phyloP scores from a whole-genome alignment of 1,140 invertebrate genomes.

The Scylla paramamosain region DNA sequence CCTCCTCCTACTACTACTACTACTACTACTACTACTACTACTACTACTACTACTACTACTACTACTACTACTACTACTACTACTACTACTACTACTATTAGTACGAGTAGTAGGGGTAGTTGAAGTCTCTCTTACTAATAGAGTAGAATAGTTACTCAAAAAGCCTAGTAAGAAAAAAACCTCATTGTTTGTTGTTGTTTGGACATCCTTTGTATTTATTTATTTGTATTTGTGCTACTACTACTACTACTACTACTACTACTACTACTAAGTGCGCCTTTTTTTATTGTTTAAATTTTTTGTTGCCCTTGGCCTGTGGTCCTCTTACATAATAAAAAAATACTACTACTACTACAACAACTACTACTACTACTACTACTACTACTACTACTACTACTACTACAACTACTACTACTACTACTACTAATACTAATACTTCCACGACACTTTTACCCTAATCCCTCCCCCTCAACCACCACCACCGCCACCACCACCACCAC shows the following conservation, averaged over 20 bases:
- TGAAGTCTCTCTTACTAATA: too few species aligned
- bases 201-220: too few species aligned
- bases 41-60: slow-evolving; percentile 6
- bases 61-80: slow-evolving; percentile 6
- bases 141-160: too few species aligned
- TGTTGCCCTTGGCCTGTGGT: too few species aligned
- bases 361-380: slow-evolving; percentile 6
- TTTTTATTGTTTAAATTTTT: too few species aligned
- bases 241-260: too few species aligned
- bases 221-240: too few species aligned
- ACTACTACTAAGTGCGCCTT: too few species aligned
- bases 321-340: too few species aligned
- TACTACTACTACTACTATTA: neutral
- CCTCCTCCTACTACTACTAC: neutral
- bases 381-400: slow-evolving; percentile 6
- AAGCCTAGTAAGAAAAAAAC: too few species aligned
- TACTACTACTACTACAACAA: neutral
- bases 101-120: too few species aligned
- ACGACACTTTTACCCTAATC: neutral
- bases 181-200: too few species aligned
- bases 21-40: neutral
- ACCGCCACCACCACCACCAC: neutral
- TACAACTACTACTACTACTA: neutral
- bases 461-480: neutral
- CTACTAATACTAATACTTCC: neutral